phyloP scores from a whole-genome alignment of 2,888 invertebrate genomes.

The Hedya salicella region DNA sequence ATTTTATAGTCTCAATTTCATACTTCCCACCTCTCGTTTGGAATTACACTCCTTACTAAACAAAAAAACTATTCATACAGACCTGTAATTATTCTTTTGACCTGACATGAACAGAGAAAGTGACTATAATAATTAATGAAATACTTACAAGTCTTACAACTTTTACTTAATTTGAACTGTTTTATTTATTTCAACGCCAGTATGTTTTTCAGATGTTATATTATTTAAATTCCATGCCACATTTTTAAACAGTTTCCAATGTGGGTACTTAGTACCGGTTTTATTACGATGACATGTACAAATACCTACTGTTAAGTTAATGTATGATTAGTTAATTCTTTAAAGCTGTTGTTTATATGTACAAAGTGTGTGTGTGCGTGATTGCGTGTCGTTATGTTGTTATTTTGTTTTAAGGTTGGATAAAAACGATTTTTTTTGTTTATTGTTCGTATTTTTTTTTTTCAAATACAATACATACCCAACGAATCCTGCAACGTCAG shows the following conservation, averaged over 20 bases:
- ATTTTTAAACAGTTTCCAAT: too few species aligned
- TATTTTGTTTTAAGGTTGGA: conserved; percentile 56
- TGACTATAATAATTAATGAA: not conserved
- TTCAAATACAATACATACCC: not conserved
- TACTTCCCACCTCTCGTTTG: conserved; percentile 13
- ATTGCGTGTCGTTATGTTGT: conserved; percentile 54
- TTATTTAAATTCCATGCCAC: too few species aligned
- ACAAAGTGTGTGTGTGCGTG: conserved; percentile 47
- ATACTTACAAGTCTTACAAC: not conserved
- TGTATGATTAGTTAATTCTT: too few species aligned
- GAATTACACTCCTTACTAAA: not conserved
- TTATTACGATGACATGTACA: too few species aligned
- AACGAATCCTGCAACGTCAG: too few species aligned
- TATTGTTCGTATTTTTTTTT: not conserved
- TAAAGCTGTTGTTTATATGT: conserved; percentile 28
- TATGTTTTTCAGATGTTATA: too few species aligned
- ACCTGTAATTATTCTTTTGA: not conserved
- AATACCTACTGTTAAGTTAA: too few species aligned
- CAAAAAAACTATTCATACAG: not conserved
- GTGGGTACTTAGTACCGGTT: too few species aligned
- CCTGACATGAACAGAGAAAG: too few species aligned
- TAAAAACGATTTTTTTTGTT: conserved; percentile 46
- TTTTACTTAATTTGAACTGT: too few species aligned
- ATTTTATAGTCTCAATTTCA: conserved; percentile 10
- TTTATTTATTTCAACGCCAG: too few species aligned